Evolutionary conservation across 2,113 vertebrate genomes (phyloP).

Genomic region (Brachyistius frenatus): DNA sequence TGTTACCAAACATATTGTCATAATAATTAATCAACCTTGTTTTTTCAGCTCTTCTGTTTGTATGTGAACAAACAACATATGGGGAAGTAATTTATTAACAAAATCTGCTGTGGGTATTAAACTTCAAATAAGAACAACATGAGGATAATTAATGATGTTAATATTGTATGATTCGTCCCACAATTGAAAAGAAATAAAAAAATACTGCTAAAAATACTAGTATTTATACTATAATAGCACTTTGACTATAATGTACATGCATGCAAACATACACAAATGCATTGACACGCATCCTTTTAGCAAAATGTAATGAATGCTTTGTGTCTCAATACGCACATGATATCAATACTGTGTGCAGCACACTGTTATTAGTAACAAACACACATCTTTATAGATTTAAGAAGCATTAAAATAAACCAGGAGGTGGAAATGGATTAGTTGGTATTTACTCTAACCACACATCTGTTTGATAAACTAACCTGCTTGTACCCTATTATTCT

Average conservation of each 20-base stretch:
- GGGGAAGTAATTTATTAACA: slow-evolving; percentile 75
- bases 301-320: neutral
- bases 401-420: neutral
- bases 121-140: slow-evolving; percentile 69
- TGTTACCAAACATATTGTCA: slow-evolving; percentile 58
- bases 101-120: slow-evolving; percentile 61
- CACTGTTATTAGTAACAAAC: neutral
- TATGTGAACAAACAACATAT: slow-evolving; percentile 76
- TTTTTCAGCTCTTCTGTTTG: slow-evolving; percentile 57
- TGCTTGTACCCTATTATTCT: slow-evolving; percentile 2
- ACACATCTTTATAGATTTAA: slow-evolving; percentile 1
- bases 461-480: slow-evolving; percentile 16
- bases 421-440: slow-evolving; percentile 56
- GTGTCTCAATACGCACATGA: neutral
- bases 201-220: neutral
- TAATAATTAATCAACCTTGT: slow-evolving; percentile 71
- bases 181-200: slow-evolving; percentile 1
- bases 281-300: neutral
- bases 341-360: neutral
- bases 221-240: neutral
- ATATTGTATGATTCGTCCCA: slow-evolving; percentile 58
- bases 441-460: slow-evolving; percentile 38
- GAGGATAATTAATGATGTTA: slow-evolving; percentile 71
- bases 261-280: neutral
- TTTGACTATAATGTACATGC: neutral